Evolutionary conservation across 2,113 vertebrate species (phyloP).

Genomic region (Lethenteron reissneri): DNA sequence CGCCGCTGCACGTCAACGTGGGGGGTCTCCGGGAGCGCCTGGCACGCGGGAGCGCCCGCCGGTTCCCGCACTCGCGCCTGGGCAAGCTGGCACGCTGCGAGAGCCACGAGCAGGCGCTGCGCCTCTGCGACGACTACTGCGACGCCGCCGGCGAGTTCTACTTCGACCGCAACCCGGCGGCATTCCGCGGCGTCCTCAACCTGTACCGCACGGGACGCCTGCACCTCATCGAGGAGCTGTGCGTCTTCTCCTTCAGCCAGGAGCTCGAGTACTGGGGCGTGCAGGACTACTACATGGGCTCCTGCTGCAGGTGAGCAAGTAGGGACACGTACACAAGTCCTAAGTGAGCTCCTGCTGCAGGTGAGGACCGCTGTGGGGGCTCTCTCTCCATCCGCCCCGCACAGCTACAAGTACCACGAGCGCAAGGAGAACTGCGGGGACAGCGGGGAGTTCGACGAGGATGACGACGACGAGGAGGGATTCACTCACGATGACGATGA

Average conservation of each 20-base stretch:
- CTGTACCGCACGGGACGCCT: constrained; percentile 89
- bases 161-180: constrained; percentile 67
- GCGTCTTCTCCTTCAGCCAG: constrained; percentile 91
- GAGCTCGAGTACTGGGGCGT: constrained; percentile 98
- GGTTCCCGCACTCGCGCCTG: constrained; percentile 69
- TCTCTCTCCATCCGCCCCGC: no score
- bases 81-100: constrained; percentile 61
- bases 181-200: constrained; percentile 71
- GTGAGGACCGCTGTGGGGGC: no score
- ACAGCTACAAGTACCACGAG: constrained; percentile 69
- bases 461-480: constrained; percentile 51
- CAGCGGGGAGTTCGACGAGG: constrained; percentile 73
- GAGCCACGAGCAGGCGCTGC: constrained; percentile 66
- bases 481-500: no score
- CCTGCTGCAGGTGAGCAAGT: constrained; percentile 31
- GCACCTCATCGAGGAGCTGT: constrained; percentile 85
- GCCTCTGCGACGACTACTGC: constrained; percentile 92
- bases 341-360: no score
- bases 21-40: constrained; percentile 60
- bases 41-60: constrained; percentile 48
- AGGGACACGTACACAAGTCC: no score
- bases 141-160: constrained; percentile 67
- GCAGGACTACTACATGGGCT: constrained; percentile 73
- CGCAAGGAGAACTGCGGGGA: constrained; percentile 56
- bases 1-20: constrained; percentile 39